Conservation (phyloP, 2,113 vertebrate genomes). For the Scomber colias region DNA sequence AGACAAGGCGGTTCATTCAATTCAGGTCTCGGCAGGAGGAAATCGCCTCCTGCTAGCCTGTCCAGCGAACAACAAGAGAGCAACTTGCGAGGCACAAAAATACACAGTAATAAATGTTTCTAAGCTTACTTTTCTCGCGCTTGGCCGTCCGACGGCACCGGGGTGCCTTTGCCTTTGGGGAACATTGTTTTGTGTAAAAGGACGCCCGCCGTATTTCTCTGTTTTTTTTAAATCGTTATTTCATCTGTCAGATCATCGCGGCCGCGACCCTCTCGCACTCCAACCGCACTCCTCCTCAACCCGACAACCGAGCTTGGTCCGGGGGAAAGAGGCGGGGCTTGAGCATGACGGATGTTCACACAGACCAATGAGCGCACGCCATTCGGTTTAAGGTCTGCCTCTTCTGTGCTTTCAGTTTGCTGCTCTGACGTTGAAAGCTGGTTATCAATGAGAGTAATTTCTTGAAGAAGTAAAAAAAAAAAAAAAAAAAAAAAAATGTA, state of each 20-base stretch:
- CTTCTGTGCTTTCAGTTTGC: constrained; percentile 35
- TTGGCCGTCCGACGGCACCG: constrained; percentile 96
- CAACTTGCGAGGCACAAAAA: constrained; percentile 65
- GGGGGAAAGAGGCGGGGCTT: constrained; percentile 78
- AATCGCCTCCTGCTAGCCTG: constrained; percentile 73
- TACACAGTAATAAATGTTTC: constrained; percentile 58
- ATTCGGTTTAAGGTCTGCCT: constrained; percentile 54
- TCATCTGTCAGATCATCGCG: constrained; percentile 93
- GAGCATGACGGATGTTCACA: constrained; percentile 58
- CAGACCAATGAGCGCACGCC: constrained; percentile 69
- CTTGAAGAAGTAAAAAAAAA: too few species aligned
- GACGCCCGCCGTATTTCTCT: constrained; percentile 81
- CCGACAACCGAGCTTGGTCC: constrained; percentile 88
- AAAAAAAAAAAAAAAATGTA: background rate
- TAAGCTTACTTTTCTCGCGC: constrained; percentile 95
- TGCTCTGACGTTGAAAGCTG: constrained; percentile 47
- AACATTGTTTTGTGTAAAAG: constrained; percentile 89
- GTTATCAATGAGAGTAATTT: constrained; percentile 20
- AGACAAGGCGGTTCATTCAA: constrained; percentile 86
- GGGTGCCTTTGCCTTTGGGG: constrained; percentile 96
- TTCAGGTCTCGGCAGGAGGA: constrained; percentile 77
- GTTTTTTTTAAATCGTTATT: constrained; percentile 80
- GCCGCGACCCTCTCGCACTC: constrained; percentile 90
- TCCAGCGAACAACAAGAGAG: constrained; percentile 79
- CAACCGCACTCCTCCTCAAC: constrained; percentile 84